Base-by-base conservation (phyloP, 2,797 vertebrate species). In the Gobionotothen gibberifrons region DNA sequence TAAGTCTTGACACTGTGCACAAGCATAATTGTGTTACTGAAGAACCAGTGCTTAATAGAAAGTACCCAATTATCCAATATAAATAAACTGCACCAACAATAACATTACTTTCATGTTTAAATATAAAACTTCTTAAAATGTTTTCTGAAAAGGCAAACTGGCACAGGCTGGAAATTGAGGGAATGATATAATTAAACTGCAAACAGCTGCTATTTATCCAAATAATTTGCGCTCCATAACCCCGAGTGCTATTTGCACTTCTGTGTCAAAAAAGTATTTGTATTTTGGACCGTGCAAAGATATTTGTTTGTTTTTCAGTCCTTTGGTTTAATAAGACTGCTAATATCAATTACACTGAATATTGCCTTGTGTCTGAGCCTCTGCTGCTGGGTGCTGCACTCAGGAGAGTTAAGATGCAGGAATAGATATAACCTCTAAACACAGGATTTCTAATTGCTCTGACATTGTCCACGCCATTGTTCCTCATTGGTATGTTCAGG, bases 401-500 rank as follows among this genome's bases (percentile, higher is more conserved):
- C 76, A 3, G 58, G 76, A 72, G 72, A 74, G 74, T 81, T 85
- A 69, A 81, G 66, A 77, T 43, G 54, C 61, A 81, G 81, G 74
- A 81, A 75, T 72, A 86, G 72, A 79, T 83, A 70, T 90, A 88
- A 89, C 85, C 87, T 90, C 91, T 87, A 90, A 93, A 89, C 74
- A 84, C 53, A 69, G 78, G 69, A 72, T 90, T 84, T 90, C 87
- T 93, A 93, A 94, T 93, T 92, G 91, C 81, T 80, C 83, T 88
- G 90, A 89, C 91, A 90, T 87, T 86, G 83, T 88, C 93, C 86
- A 87, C 54, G 62, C 87, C 88, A 81, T 69, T 83, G 86, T 85
- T 78, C 85, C 90, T 94, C 91, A 92, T 95, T 93, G 94, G 85
- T 92, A 90, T 90, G 88, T 92, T 89, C 86, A 89, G 89, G 90